Percentiles rank a stretch among this genome's conserved stretches.
Evolutionary conservation across 2,113 vertebrate genomes (phyloP).

Genomic region (Catharus fuscescens): DNA sequence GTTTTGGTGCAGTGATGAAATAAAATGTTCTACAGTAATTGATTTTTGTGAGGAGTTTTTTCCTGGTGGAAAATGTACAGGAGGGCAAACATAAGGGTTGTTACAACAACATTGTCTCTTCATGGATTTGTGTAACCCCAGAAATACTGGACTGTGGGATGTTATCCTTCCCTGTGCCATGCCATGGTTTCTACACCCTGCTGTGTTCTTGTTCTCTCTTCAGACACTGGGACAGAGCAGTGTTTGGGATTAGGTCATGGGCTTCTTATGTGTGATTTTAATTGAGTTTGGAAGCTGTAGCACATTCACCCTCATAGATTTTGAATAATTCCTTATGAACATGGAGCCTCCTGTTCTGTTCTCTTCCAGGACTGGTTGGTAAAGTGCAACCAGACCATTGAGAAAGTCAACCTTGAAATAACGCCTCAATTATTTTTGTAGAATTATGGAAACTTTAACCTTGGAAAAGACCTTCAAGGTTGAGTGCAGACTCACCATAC

Average conservation of each 20-base stretch:
- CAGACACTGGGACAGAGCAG: background rate
- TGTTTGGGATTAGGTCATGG: background rate
- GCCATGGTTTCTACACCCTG: background rate
- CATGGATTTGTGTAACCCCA: background rate
- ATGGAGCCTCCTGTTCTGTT: background rate
- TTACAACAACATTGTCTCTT: background rate
- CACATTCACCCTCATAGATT: background rate
- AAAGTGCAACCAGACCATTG: no score
- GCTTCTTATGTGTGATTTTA: background rate
- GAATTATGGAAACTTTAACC: no score
- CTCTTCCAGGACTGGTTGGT: background rate
- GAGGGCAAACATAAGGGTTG: background rate
- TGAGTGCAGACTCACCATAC: background rate
- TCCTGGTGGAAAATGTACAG: background rate
- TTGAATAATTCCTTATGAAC: background rate
- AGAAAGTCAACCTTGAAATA: background rate
- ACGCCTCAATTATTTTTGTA: background rate
- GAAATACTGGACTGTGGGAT: fast-evolving
- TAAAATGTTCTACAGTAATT: fast-evolving
- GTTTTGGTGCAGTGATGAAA: background rate
- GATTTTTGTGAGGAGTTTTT: background rate
- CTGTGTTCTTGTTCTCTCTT: background rate
- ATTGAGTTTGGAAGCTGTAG: background rate
- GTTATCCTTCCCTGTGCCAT: background rate
- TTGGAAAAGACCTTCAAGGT: background rate